Evolutionary conservation across 1,140 invertebrate genomes (phyloP).

Genomic region (Agrilus planipennis): DNA sequence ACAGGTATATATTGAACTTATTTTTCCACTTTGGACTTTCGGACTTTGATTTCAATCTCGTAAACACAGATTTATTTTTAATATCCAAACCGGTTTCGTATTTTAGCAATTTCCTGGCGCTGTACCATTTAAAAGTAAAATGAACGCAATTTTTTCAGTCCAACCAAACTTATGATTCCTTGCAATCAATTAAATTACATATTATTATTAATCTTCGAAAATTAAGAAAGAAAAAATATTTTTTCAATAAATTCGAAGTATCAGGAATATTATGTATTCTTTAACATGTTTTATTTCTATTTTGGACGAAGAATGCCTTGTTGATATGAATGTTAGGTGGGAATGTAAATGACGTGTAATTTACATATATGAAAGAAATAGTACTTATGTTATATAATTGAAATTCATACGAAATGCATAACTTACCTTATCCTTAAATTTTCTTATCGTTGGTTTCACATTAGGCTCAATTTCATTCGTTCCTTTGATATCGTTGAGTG

Average conservation of each 20-base stretch:
- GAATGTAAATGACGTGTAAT: not conserved
- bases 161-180: too few species aligned
- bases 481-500: conserved; percentile 62
- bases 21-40: too few species aligned
- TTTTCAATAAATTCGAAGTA: not conserved
- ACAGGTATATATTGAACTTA: too few species aligned
- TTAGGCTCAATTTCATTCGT: conserved; percentile 53
- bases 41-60: too few species aligned
- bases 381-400: not conserved
- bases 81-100: too few species aligned
- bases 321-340: not conserved
- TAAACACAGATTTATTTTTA: too few species aligned
- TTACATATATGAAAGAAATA: not conserved
- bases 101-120: too few species aligned
- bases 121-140: too few species aligned
- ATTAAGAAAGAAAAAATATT: too few species aligned
- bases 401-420: not conserved
- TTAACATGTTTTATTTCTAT: not conserved
- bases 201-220: too few species aligned
- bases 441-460: conserved; percentile 52
- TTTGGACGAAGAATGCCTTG: not conserved
- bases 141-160: too few species aligned
- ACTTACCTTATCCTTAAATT: conserved; percentile 50
- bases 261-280: not conserved
- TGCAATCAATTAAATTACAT: too few species aligned